A percentile compares a stretch with the other conserved stretches of the same genome.
Evolutionary conservation across 2,113 vertebrate genomes (phyloP).

Genomic region (Apaloderma vittatum): DNA sequence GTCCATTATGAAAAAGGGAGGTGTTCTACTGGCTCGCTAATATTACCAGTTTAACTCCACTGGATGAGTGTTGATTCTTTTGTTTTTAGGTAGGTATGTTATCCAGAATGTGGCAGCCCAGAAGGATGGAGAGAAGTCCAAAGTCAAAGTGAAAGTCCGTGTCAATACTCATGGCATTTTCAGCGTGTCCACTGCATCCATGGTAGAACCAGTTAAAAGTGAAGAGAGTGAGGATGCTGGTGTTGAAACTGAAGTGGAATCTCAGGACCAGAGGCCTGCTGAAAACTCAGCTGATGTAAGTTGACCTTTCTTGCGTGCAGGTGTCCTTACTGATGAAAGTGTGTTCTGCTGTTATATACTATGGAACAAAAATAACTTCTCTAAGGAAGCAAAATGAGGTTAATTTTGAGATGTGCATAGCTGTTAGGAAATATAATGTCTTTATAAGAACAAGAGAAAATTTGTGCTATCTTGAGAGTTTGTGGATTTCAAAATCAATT

Average conservation of each 20-base stretch:
- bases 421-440: not conserved
- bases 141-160: slow-evolving; percentile 85
- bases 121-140: slow-evolving; percentile 85
- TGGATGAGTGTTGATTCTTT: not conserved
- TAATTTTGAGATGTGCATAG: not conserved
- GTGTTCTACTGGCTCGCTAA: not conserved
- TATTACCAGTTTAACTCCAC: not conserved
- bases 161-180: slow-evolving; percentile 85
- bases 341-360: not conserved
- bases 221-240: slow-evolving; percentile 72
- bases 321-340: not conserved
- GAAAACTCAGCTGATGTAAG: slow-evolving; percentile 79
- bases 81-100: slow-evolving; percentile 79
- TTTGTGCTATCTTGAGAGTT: not conserved
- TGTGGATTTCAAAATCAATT: not conserved
- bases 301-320: not conserved
- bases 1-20: not conserved
- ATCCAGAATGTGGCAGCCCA: slow-evolving; percentile 85
- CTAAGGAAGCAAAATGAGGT: not conserved
- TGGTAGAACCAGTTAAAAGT: slow-evolving; percentile 81
- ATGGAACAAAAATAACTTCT: not conserved
- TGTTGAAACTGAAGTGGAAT: slow-evolving; percentile 74
- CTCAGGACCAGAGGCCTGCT: slow-evolving; percentile 52
- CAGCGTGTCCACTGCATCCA: slow-evolving; percentile 83
- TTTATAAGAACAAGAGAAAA: not conserved